phyloP scores from a whole-genome alignment of 2,888 invertebrate species.

The Rhimphoctona megacephalus region DNA sequence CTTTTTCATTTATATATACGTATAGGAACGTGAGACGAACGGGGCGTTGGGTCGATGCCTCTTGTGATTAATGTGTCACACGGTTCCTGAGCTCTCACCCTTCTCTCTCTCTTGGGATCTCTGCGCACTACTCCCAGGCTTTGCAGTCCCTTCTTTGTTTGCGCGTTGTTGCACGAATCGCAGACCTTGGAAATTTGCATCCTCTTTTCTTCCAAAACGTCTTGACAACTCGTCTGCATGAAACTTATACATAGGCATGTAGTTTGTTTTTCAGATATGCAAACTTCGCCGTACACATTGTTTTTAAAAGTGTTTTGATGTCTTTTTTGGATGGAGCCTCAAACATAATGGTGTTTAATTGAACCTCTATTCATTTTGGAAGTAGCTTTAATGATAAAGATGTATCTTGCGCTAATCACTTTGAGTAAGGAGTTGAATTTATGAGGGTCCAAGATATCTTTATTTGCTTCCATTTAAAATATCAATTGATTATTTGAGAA shows the following conservation, averaged over 20 bases:
- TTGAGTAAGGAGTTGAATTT: too few relatives aligned
- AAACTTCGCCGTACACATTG: background rate
- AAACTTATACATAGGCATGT: background rate
- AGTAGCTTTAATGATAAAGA: background rate
- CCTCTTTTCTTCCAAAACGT: background rate
- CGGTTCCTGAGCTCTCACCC: constrained; percentile 70
- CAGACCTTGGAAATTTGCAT: constrained; percentile 22
- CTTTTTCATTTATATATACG: constrained; percentile 23
- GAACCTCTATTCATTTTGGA: background rate
- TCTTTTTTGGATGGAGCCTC: background rate
- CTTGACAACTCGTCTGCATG: background rate
- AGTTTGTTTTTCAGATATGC: background rate
- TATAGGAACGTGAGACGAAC: constrained; percentile 55
- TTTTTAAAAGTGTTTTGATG: background rate
- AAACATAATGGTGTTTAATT: background rate
- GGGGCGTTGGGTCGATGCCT: constrained; percentile 72
- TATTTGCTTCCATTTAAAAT: background rate
- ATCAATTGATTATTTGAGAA: background rate
- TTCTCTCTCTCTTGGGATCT: background rate
- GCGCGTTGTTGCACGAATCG: background rate
- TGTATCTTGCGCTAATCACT: background rate
- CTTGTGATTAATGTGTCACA: constrained; percentile 78
- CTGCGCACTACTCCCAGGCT: constrained; percentile 40
- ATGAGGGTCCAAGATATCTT: background rate
- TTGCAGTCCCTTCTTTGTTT: constrained; percentile 1